Evolutionary conservation across 2,888 invertebrate species (phyloP), one percentile per base, ranked within the genome.

Genomic region (Ditula angustiorana): DNA sequence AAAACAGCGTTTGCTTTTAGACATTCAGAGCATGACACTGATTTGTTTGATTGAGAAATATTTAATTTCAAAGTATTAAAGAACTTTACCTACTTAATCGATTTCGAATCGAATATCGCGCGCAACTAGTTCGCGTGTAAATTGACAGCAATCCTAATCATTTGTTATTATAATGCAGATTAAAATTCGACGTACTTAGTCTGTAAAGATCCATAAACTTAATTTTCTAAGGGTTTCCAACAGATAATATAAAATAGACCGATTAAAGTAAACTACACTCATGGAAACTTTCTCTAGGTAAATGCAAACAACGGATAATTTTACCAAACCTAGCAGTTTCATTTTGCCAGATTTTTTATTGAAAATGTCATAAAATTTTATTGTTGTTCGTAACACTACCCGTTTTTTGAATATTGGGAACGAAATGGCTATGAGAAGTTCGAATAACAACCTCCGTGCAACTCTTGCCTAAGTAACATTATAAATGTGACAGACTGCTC

Each of bases 91-190:
- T 7, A 41, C 19, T 19, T 19, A 41, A 50, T 50, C 30, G 11
- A 21, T 50, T 30, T 30, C 30, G 11, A 50, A n/a, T 30, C 28
- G 5, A 23, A 2, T 19, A 50, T 30, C 19, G 16, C 26, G 49
- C 26, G 49, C 26, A 28, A 49, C 16, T 28, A 28, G 49, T 49
- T 49, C 26, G 50, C 50, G 50, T 50, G 50, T 19, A 50, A 50
- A 50, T 50, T 7, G 21, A 50, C 50, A 21, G 11, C 30, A 50
- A 50, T 50, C 8, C 16, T 50, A 50, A 50, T 50, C 8, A 28
- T 50, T 49, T 49, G 49, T 50, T 3, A 50, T 50, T 50, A 21
- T 30, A 16, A 28, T 11, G 19, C 56, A 21, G 28, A 30, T 30
- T 19, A n/a, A 26, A 30, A 5, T 28, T 30, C 16, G 23, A 49